Percentiles rank a stretch among this genome's conserved stretches.
Evolutionary conservation across 53 echinoderm and acorn worm genomes (phyloP).

Genomic region (Zoroaster sp.): DNA sequence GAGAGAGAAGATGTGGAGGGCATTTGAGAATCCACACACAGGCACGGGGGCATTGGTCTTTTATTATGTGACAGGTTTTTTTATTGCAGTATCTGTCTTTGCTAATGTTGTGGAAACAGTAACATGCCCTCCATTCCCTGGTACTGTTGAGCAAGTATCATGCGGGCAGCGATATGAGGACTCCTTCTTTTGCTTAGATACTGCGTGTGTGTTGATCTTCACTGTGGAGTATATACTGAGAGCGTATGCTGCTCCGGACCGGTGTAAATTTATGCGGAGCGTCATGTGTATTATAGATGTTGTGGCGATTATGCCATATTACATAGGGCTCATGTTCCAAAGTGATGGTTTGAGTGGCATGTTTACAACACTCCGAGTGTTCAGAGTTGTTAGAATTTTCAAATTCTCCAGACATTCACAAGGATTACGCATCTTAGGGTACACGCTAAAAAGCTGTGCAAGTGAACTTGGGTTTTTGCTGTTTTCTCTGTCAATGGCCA

Average conservation of each 20-base stretch:
- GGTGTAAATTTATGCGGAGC: conserved; percentile 91
- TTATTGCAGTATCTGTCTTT: conserved; percentile 96
- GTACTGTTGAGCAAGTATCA: conserved; percentile 75
- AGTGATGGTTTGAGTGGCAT: conserved; percentile 93
- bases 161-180: conserved; percentile 85
- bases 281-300: conserved; percentile 99
- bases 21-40: conserved; percentile 93
- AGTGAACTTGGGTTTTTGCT: conserved; percentile 99
- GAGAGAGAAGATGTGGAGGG: conserved; percentile 94
- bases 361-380: conserved; percentile 98
- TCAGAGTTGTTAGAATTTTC: conserved; percentile 99
- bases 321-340: conserved; percentile 91
- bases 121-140: conserved; percentile 86
- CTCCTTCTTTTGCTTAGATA: conserved; percentile 95
- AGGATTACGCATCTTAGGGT: conserved; percentile 98
- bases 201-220: conserved; percentile 96
- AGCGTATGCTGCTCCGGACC: conserved; percentile 89
- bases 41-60: conserved; percentile 88
- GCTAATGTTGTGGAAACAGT: conserved; percentile 94
- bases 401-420: conserved; percentile 99
- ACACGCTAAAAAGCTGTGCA: conserved; percentile 98
- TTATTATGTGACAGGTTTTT: conserved; percentile 98
- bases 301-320: conserved; percentile 98
- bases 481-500: conserved; percentile 97
- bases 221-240: conserved; percentile 96